A percentile compares a stretch with the other conserved stretches of the same genome.
phyloP scores from a whole-genome alignment of 2,797 vertebrate genomes.

The Anabas testudineus region DNA sequence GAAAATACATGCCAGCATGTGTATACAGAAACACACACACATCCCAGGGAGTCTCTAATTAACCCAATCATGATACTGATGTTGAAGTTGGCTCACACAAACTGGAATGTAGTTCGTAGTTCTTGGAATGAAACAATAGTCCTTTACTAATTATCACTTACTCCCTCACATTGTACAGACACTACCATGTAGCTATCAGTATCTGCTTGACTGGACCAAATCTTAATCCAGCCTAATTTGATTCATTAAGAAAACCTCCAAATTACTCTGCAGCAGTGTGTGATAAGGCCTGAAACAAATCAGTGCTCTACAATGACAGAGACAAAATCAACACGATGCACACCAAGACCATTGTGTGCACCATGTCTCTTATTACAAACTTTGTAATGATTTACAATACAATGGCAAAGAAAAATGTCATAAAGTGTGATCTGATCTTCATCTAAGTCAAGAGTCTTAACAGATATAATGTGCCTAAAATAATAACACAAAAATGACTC shows the following conservation, averaged over 20 bases:
- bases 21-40: background rate
- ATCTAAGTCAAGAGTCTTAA: no score
- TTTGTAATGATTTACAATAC: no score
- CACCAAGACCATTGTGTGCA: slow-evolving; percentile 8
- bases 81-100: slow-evolving; percentile 11
- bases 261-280: slow-evolving; percentile 16
- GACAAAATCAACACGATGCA: slow-evolving; percentile 3
- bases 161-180: no score
- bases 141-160: no score
- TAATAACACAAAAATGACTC: no score
- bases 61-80: slow-evolving; percentile 29
- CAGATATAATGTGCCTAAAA: background rate
- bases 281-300: slow-evolving; percentile 3
- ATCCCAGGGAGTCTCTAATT: slow-evolving; percentile 8
- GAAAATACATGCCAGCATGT: background rate
- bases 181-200: slow-evolving; percentile 8
- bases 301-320: background rate
- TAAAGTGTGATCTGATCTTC: no score
- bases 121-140: no score
- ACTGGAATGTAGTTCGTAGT: slow-evolving; percentile 9
- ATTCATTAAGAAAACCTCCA: slow-evolving; percentile 25
- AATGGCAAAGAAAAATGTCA: no score
- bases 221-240: slow-evolving; percentile 18
- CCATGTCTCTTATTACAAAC: slow-evolving; percentile 6
- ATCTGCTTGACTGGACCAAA: slow-evolving; percentile 12